Evolutionary conservation across 2,113 vertebrate species (phyloP).

Genomic region (Thermophis baileyi): DNA sequence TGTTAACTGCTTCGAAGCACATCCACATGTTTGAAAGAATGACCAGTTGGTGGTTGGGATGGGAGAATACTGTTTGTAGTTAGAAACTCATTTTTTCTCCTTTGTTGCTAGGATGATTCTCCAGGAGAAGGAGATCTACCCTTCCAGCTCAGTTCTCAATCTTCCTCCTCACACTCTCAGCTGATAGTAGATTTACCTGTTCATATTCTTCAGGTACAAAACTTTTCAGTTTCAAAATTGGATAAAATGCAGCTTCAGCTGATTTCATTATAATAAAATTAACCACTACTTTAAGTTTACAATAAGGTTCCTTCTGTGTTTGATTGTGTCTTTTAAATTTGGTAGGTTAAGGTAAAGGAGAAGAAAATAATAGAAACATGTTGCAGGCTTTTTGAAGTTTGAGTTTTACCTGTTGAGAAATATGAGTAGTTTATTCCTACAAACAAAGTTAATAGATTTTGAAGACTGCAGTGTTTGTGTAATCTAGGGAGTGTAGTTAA

Average conservation of each 20-base stretch:
- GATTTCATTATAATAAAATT: neutral
- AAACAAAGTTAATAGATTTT: neutral
- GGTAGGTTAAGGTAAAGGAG: neutral
- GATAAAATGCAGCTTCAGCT: neutral
- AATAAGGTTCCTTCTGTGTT: neutral
- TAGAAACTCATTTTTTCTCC: slow-evolving; percentile 6
- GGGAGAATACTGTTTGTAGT: neutral
- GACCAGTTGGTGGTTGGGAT: neutral
- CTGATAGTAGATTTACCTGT: slow-evolving; percentile 88
- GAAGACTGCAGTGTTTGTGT: neutral
- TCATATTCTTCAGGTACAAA: slow-evolving; percentile 87
- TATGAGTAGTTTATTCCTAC: neutral
- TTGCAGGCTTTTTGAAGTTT: neutral
- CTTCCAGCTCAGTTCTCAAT: slow-evolving; percentile 83
- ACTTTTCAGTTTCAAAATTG: slow-evolving; percentile 13
- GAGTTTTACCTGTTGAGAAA: neutral
- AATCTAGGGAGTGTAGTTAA: neutral
- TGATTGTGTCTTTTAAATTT: neutral
- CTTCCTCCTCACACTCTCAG: slow-evolving; percentile 82
- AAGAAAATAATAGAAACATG: neutral
- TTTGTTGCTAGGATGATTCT: slow-evolving; percentile 79
- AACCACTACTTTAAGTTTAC: neutral
- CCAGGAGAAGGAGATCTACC: slow-evolving; percentile 83
- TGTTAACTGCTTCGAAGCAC: too few relatives aligned
- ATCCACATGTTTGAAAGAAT: neutral